These are phyloP conservation scores for Myotis findleyi DNA, from an alignment of 2,797 vertebrate genomes.

Conservation along the genomic window DNA sequence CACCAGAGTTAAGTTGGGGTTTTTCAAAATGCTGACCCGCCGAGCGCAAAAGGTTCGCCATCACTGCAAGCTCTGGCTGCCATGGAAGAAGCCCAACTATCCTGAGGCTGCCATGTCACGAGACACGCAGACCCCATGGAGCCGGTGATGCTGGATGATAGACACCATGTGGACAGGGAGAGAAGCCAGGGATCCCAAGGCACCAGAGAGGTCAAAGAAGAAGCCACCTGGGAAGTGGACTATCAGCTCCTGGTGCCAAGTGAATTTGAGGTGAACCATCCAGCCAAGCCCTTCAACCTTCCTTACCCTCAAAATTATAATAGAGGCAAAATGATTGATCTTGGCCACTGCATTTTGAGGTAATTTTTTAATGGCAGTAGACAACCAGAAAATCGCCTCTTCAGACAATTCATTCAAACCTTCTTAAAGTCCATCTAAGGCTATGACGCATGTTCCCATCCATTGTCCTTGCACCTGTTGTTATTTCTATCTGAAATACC, in stretches of 20 bases:
- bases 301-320: constrained; percentile 9
- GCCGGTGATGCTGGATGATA: background rate
- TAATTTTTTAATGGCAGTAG: background rate
- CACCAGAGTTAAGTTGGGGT: too few species aligned
- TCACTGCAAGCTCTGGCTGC: background rate
- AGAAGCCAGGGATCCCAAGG: background rate
- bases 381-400: constrained; percentile 6
- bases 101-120: background rate
- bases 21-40: too few species aligned
- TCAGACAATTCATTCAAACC: background rate
- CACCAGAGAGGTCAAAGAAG: background rate
- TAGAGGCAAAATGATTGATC: background rate
- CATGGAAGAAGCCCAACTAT: background rate
- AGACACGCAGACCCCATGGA: background rate
- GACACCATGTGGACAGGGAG: background rate
- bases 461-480: background rate
- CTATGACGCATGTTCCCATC: background rate
- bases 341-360: background rate
- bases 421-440: background rate
- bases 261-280: background rate
- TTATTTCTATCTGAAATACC: background rate
- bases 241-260: background rate
- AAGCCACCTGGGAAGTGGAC: background rate
- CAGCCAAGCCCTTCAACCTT: background rate
- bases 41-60: too few species aligned